phyloP scores from a whole-genome alignment of 2,888 invertebrate genomes.

The Nemapogon koenigi region DNA sequence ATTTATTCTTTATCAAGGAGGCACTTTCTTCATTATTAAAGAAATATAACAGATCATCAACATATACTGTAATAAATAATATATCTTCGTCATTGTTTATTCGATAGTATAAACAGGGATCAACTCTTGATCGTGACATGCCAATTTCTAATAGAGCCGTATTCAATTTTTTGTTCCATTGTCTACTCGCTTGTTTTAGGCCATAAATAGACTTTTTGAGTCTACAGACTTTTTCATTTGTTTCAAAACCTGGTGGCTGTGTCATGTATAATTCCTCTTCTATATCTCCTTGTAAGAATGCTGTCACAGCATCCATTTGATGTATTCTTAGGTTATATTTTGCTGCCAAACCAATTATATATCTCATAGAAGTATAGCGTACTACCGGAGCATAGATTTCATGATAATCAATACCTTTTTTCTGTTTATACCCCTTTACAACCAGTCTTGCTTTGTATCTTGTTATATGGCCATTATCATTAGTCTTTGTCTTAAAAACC shows the following conservation, averaged over 20 bases:
- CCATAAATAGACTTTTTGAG: conserved; percentile 13
- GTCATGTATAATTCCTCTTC: conserved; percentile 10
- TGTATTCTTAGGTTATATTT: conserved; percentile 10
- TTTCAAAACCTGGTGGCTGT: conserved; percentile 8
- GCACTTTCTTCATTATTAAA: conserved; percentile 9
- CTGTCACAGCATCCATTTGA: conserved; percentile 8
- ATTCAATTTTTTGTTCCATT: conserved; percentile 12
- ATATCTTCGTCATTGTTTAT: conserved; percentile 8
- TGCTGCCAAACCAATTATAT: conserved; percentile 3
- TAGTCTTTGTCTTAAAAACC: conserved; percentile 19
- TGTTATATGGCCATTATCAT: conserved; percentile 16
- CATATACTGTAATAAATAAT: conserved; percentile 12
- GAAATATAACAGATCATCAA: conserved; percentile 12
- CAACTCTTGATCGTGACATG: conserved; percentile 7
- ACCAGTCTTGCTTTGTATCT: conserved; percentile 11
- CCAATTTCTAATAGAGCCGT: conserved; percentile 11
- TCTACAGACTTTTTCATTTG: conserved; percentile 11
- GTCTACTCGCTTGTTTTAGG: conserved; percentile 13
- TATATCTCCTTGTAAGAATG: conserved; percentile 10
- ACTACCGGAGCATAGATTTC: conserved; percentile 11
- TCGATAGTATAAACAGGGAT: conserved; percentile 12
- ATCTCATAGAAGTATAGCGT: conserved; percentile 1
- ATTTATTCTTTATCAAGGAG: conserved; percentile 7
- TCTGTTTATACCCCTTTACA: conserved; percentile 10
- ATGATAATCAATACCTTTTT: conserved; percentile 5